These are phyloP conservation scores for Nothobranchius kuhntae DNA, from an alignment of 2,113 vertebrate genomes.

Conservation along the genomic window DNA sequence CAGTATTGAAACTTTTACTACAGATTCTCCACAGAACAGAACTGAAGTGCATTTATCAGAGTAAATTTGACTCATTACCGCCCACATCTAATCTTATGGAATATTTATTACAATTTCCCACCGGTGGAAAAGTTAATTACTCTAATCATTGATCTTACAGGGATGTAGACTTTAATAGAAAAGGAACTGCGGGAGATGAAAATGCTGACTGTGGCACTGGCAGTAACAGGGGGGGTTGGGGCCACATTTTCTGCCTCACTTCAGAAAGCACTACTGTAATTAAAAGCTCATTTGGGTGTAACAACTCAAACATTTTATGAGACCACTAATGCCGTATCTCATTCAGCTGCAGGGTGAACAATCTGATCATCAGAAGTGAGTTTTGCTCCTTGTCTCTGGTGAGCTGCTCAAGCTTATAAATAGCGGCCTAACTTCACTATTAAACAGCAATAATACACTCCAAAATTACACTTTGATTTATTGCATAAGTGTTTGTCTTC, in stretches of 20 bases:
- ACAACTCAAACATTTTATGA: conserved; percentile 73
- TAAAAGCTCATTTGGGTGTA: conserved; percentile 75
- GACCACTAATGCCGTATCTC: conserved; percentile 55
- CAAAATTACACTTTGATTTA: conserved; percentile 14
- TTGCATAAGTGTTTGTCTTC: conserved; percentile 5
- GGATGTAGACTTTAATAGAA: conserved; percentile 22
- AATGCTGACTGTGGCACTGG: conserved; percentile 53
- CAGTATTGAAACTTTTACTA: background rate
- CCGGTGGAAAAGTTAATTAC: conserved; percentile 14
- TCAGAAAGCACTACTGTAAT: conserved; percentile 63
- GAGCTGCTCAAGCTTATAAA: conserved; percentile 46
- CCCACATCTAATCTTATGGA: conserved; percentile 10
- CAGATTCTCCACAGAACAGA: background rate
- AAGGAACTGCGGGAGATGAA: conserved; percentile 38
- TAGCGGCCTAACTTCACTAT: conserved; percentile 38
- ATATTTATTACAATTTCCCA: conserved; percentile 22
- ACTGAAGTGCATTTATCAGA: background rate
- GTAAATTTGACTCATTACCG: background rate
- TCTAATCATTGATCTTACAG: conserved; percentile 27
- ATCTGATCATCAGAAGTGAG: conserved; percentile 50
- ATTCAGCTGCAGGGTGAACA: conserved; percentile 43
- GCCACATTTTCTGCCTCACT: conserved; percentile 69
- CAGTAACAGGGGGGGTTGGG: conserved; percentile 56
- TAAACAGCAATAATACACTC: conserved; percentile 17
- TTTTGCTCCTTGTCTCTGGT: conserved; percentile 23